phyloP scores from a whole-genome alignment of 2,797 vertebrate genomes.

The Enteromius paludinosus region DNA sequence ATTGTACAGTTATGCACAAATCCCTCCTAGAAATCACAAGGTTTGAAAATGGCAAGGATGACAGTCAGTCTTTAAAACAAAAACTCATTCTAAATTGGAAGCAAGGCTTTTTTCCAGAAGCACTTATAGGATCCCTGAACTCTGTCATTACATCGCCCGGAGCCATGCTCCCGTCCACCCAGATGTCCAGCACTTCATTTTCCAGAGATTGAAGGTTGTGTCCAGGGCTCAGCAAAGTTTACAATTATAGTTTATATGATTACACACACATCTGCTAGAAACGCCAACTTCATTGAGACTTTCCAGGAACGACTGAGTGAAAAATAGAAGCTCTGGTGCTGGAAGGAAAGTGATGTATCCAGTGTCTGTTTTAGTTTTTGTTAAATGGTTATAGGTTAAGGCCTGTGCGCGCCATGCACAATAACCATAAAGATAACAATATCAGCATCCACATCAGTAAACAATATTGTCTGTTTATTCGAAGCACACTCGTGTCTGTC shows the following conservation, averaged over 20 bases:
- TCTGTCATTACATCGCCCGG: conserved; percentile 11
- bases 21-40: neutral
- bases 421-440: too few relatives aligned
- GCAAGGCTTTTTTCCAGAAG: neutral
- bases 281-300: conserved; percentile 3
- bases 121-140: conserved; percentile 20
- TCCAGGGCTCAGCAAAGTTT: conserved; percentile 31
- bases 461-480: too few relatives aligned
- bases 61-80: conserved; percentile 23
- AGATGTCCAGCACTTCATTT: conserved; percentile 49
- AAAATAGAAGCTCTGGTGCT: conserved; percentile 11
- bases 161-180: conserved; percentile 32
- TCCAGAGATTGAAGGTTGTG: conserved; percentile 51
- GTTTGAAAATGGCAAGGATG: conserved; percentile 12
- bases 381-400: neutral
- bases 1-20: neutral
- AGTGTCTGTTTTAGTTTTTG: neutral
- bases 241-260: conserved; percentile 56
- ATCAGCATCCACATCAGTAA: too few relatives aligned
- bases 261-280: conserved; percentile 41
- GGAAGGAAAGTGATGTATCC: neutral
- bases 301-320: conserved; percentile 19
- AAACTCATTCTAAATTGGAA: conserved; percentile 36
- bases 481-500: too few relatives aligned
- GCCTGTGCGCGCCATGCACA: too few relatives aligned